Evolutionary conservation across 2,797 vertebrate species (phyloP).

Genomic region (Channallabes apus): DNA sequence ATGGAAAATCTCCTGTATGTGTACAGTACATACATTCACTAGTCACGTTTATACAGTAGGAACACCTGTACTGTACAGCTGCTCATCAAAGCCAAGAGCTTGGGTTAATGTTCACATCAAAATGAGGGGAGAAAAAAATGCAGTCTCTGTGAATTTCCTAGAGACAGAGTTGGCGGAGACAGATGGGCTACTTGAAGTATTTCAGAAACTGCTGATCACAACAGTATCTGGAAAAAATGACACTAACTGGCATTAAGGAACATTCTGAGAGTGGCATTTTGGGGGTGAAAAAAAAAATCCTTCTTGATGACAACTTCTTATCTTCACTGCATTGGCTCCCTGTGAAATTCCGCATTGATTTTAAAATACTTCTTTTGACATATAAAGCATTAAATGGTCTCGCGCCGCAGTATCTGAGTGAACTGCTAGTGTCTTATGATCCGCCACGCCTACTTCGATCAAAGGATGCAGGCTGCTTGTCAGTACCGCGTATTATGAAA

Average conservation of each 20-base stretch:
- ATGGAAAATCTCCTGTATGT: neutral
- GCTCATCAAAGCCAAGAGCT: neutral
- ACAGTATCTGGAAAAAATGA: too few relatives aligned
- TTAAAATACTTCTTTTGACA: too few relatives aligned
- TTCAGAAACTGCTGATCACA: neutral
- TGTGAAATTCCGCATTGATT: too few relatives aligned
- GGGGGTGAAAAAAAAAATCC: neutral
- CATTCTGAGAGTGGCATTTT: neutral
- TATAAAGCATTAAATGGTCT: too few relatives aligned
- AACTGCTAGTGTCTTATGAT: too few relatives aligned
- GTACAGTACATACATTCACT: neutral
- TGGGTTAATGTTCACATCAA: neutral
- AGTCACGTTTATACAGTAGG: neutral
- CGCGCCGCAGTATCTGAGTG: too few relatives aligned
- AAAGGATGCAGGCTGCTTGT: too few relatives aligned
- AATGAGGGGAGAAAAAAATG: neutral
- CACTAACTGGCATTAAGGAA: neutral
- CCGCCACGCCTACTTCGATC: too few relatives aligned
- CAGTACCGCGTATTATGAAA: too few relatives aligned
- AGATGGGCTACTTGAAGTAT: neutral
- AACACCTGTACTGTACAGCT: constrained; percentile 4
- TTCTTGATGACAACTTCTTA: neutral
- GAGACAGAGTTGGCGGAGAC: too few relatives aligned
- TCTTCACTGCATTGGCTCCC: too few relatives aligned
- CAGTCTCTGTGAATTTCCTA: neutral